Base-by-base conservation (phyloP, 1,140 invertebrate species). In the Pseudachorutes palmiensis region DNA sequence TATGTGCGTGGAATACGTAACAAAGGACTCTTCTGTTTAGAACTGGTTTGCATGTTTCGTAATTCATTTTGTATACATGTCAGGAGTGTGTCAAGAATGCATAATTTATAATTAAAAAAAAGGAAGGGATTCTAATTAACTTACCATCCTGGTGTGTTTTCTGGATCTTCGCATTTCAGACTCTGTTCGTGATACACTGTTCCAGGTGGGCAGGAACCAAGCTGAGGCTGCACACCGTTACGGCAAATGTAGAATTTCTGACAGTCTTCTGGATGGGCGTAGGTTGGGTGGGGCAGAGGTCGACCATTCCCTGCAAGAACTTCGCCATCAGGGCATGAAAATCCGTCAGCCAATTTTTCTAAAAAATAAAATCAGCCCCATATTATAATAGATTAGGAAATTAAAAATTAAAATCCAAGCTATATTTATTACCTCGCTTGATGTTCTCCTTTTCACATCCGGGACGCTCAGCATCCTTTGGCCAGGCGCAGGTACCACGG, bases 241-340 rank as follows among this genome's bases (percentile, higher is more conserved):
- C 88, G 80, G 78, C 89, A 91, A 68, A 91, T 90, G 79, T 91
- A 92, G 78, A 91, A 91, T 75, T 88, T 90, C 60, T 87, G 85
- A 75, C 90, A 92, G 76, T 92, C 89, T 36, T 88, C 86, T 0
- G 88, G 85, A 78, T 91, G 87, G 2, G 88, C 83, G 79, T 88
- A 91, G 0, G 88, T 89, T 0, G 89, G 88, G 77, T 92, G 88
- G 1, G 88, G 88, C 0, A 89, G 78, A 12, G 83, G 81, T 62
- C 87, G 81, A 19, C 87, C 87, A 65, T 85, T 86, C 5, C 85
- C 85, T 2, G 87, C 86, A 33, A 83, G 76, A 1, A 85, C 82
- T 67, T 88, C 86, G 1, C 83, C 86, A 28, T 86, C 82, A 0
- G 90, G 90, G 73, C 90, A 92, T 0, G 83, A 81, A 78, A 92